Conservation (phyloP, 1,140 invertebrate species). For the Venturia canescens region DNA sequence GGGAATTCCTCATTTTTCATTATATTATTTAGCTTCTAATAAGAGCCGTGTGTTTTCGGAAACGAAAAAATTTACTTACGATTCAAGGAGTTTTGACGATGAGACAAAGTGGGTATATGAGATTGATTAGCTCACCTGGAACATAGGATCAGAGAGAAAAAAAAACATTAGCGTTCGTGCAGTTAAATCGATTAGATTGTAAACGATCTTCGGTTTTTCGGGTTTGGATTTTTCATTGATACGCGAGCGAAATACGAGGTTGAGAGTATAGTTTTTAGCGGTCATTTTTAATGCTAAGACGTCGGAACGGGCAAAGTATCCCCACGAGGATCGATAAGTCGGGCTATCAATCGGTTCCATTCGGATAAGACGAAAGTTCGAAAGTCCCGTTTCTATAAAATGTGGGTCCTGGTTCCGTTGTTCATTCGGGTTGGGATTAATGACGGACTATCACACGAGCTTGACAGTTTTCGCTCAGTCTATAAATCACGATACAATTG, state of each 20-base stretch:
- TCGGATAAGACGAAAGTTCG: conserved; percentile 67
- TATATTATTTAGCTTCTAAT: neutral
- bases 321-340: conserved; percentile 65
- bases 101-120: neutral
- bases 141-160: conserved; percentile 5
- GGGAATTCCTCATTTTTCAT: conserved; percentile 34
- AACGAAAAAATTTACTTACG: conserved; percentile 14
- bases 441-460: conserved; percentile 73
- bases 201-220: neutral
- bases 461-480: conserved; percentile 45
- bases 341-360: conserved; percentile 70
- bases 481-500: conserved; percentile 71
- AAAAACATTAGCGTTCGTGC: neutral
- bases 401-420: conserved; percentile 27
- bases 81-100: neutral
- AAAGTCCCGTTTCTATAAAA: conserved; percentile 60
- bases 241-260: neutral
- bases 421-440: conserved; percentile 71
- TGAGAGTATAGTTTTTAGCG: neutral
- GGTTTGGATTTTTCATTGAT: neutral
- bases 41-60: neutral
- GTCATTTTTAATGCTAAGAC: conserved; percentile 15
- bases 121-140: conserved; percentile 36
- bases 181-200: neutral
- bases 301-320: too few species aligned